Base-by-base conservation (phyloP, 1,140 invertebrate genomes). In the Globodera rostochiensis region DNA sequence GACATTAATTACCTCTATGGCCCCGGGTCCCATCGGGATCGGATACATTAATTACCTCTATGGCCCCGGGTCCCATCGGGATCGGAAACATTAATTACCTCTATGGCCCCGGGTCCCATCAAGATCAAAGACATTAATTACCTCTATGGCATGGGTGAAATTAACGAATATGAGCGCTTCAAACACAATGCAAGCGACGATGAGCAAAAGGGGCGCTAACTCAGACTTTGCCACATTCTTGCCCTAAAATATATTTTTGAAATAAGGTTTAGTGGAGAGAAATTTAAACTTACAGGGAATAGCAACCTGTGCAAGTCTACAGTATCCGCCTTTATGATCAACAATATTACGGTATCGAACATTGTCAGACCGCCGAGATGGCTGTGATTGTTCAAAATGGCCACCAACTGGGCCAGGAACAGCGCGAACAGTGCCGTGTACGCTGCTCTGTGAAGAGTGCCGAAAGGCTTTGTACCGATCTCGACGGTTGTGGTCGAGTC, bases 161-260 rank as follows among this genome's bases (percentile, higher is more conserved):
- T 79, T 82, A n/a, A 82, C 80, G 80, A 82, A 82, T 11, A 82
- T 46, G 15, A 82, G 73, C 36, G 80, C 80, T 47, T 82, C 49
- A 60, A 82, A 73, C 3, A 73, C 78, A 50, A 77, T 75, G 73
- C 49, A 64, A 8, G 46, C 80, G 45, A 81, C 46, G n/a, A 79
- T 49, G 25, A 57, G 36, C 50, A 80, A 11, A 60, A 82, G 49
- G 53, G 80, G 80, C 7, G 15, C 0, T 60, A 19, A 15, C 21
- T 77, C 76, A 1, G 4, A 13, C 36, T 50, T 75, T 50, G 74
- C 25, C 11, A 75, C 15, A 53, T 60, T 53, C 1, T 75, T 64
- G 25, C 49, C 11, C 50, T 57, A 8, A 36, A 74, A 74, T 74
- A 47, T 46, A 9, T 25, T 46, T 36, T 36, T 36, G 3, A 36